Evolutionary conservation across 2,113 vertebrate genomes (phyloP).

Genomic region (Mandrillus leucophaeus): DNA sequence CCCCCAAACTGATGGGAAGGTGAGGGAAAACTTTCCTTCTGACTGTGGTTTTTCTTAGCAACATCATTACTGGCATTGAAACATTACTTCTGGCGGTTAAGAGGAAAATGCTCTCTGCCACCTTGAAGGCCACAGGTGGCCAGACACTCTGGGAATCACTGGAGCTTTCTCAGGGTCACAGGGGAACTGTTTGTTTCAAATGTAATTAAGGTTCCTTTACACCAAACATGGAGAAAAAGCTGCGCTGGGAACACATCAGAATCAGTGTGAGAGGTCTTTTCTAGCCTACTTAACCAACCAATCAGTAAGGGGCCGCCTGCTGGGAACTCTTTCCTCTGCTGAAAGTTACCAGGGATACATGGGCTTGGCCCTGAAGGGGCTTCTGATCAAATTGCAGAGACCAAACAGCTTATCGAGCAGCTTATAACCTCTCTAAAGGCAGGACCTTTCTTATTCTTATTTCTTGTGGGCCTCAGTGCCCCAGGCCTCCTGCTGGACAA

Average conservation of each 20-base stretch:
- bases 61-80: neutral
- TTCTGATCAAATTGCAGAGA: conserved; percentile 46
- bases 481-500: neutral
- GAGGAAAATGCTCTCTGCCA: neutral
- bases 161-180: neutral
- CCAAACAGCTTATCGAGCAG: neutral
- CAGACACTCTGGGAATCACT: neutral
- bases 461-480: conserved; percentile 9
- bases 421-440: conserved; percentile 36
- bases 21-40: conserved; percentile 33
- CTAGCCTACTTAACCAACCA: neutral
- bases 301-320: neutral
- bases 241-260: neutral
- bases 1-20: neutral
- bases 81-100: neutral
- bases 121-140: neutral
- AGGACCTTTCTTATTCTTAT: neutral
- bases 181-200: conserved; percentile 38
- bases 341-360: conserved; percentile 33
- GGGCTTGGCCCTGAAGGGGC: neutral
- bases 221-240: neutral
- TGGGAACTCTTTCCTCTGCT: neutral
- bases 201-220: conserved; percentile 22
- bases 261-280: neutral
- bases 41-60: neutral